A percentile compares a stretch with the other conserved stretches of the same genome.
These are phyloP conservation scores for Telenomus remus DNA, from an alignment of 1,140 invertebrate species.

Conservation along the genomic window DNA sequence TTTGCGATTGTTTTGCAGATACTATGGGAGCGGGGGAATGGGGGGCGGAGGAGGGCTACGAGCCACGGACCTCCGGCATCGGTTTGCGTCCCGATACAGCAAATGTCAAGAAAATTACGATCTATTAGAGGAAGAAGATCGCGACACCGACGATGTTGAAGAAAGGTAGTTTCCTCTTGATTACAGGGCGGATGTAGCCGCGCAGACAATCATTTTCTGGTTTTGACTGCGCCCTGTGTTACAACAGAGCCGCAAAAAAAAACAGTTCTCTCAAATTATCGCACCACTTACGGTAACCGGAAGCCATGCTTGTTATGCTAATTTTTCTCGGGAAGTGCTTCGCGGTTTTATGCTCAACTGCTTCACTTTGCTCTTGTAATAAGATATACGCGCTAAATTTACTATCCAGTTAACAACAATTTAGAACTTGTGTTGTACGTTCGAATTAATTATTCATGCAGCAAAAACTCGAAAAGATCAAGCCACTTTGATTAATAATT, in stretches of 20 bases:
- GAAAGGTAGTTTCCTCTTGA: conserved; percentile 47
- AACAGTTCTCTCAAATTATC: conserved; percentile 26
- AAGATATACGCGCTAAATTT: conserved; percentile 1
- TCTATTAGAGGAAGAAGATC: conserved; percentile 56
- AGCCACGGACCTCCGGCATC: conserved; percentile 74
- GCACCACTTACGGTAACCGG: conserved; percentile 6
- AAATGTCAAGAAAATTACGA: conserved; percentile 55
- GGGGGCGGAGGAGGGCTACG: conserved; percentile 75
- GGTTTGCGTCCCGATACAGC: conserved; percentile 64
- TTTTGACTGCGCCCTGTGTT: conserved; percentile 17
- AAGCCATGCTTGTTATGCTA: conserved; percentile 19
- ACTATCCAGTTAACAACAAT: background rate
- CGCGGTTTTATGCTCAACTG: background rate
- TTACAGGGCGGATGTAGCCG: conserved; percentile 32
- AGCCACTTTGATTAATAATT: too few relatives aligned
- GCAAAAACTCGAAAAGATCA: too few relatives aligned
- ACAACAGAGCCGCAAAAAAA: background rate
- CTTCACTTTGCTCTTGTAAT: background rate
- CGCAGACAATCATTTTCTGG: conserved; percentile 17
- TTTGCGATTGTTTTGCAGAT: conserved; percentile 61
- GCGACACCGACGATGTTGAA: conserved; percentile 48
- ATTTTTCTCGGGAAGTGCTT: conserved; percentile 18
- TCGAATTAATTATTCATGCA: background rate
- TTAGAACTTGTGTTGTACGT: background rate
- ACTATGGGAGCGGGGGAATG: conserved; percentile 76